These are phyloP conservation scores for Marmota flaviventris DNA, from an alignment of 2,113 vertebrate species.

Conservation along the genomic window DNA sequence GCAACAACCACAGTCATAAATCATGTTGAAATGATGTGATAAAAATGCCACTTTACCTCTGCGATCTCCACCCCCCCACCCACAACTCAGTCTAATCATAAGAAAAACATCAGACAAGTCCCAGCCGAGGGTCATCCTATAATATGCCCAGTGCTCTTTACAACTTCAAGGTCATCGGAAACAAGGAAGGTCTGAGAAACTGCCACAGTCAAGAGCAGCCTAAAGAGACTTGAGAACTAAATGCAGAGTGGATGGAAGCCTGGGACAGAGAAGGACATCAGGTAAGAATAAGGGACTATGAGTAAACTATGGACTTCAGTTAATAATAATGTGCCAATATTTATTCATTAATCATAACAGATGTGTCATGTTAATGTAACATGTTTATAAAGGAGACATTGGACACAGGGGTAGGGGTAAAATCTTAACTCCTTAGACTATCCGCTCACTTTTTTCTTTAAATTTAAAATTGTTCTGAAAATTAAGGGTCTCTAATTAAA, in stretches of 20 bases:
- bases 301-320: background rate
- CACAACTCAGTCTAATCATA: background rate
- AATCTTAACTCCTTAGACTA: background rate
- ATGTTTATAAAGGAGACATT: background rate
- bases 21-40: background rate
- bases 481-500: background rate
- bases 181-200: background rate
- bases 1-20: background rate
- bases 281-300: background rate
- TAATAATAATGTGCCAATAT: background rate
- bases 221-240: background rate
- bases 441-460: background rate
- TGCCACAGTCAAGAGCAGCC: background rate
- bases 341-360: background rate
- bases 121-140: background rate
- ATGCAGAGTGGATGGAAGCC: background rate
- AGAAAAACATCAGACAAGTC: background rate
- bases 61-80: background rate
- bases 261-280: background rate
- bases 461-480: slow-evolving; percentile 31
- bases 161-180: background rate
- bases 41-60: background rate
- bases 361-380: background rate
- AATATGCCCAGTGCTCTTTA: background rate
- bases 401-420: background rate